These are phyloP conservation scores for Rhegmatorhina hoffmannsi DNA, from an alignment of 2,113 vertebrate genomes.

Conservation along the genomic window DNA sequence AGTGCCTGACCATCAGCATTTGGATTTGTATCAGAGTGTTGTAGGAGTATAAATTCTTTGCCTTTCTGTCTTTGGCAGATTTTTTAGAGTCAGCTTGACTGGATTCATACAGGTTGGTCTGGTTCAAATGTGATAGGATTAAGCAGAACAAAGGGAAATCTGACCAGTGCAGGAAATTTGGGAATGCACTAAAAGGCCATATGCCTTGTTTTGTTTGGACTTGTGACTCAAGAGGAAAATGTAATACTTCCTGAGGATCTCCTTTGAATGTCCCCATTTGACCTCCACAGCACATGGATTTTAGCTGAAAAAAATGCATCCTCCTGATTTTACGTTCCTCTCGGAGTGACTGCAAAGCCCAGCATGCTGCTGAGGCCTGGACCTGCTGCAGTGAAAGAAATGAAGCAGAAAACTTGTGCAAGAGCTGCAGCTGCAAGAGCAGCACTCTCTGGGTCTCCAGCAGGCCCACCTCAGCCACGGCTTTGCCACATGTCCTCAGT, in stretches of 20 bases:
- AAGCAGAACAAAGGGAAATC: conserved; percentile 16
- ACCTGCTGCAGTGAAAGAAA: not conserved
- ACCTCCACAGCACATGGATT: conserved; percentile 10
- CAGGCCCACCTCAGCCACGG: not conserved
- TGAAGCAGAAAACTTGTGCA: not conserved
- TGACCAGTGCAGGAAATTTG: conserved; percentile 47
- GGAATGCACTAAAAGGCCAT: conserved; percentile 21
- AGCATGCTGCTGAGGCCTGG: not conserved
- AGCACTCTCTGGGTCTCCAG: not conserved
- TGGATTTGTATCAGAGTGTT: not conserved
- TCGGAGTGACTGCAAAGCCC: not conserved
- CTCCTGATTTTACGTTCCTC: conserved; percentile 32
- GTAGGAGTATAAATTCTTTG: not conserved
- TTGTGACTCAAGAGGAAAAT: conserved; percentile 41
- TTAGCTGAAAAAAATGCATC: not conserved
- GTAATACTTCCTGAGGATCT: conserved; percentile 56
- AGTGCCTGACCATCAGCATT: not conserved
- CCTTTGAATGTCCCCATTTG: conserved; percentile 56
- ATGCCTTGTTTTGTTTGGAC: conserved; percentile 60
- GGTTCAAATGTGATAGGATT: not conserved
- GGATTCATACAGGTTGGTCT: not conserved
- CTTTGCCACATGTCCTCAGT: not conserved
- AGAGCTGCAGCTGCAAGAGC: not conserved
- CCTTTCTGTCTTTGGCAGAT: not conserved
- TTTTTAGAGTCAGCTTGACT: not conserved